Conservation (phyloP, 2,797 vertebrate species). For the Choloepus didactylus region DNA sequence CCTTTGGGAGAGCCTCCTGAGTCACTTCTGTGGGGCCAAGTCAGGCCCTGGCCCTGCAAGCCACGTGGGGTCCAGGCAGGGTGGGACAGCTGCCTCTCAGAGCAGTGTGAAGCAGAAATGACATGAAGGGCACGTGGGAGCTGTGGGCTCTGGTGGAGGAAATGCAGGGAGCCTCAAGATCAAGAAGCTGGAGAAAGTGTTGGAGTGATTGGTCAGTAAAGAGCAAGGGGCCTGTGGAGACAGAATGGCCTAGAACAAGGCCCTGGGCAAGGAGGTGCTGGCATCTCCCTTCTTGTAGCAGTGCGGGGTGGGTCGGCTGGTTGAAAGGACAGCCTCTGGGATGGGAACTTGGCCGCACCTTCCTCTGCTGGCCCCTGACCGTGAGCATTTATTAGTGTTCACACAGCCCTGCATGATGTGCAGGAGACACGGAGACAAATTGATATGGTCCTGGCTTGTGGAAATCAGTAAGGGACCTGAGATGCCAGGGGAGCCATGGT, state of each 20-base stretch:
- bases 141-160: background rate
- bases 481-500: background rate
- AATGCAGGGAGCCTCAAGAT: background rate
- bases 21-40: too few species aligned
- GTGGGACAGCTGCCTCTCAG: background rate
- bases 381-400: background rate
- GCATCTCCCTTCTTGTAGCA: background rate
- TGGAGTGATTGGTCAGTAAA: background rate
- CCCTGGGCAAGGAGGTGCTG: background rate
- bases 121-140: background rate
- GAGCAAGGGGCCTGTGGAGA: background rate
- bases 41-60: background rate
- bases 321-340: background rate
- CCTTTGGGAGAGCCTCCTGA: too few species aligned
- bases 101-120: background rate
- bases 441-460: background rate
- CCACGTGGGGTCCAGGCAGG: background rate
- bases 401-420: background rate
- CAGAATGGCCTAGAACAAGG: background rate
- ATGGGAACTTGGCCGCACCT: rapidly evolving
- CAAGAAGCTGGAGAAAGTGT: background rate
- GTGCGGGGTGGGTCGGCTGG: background rate
- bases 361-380: background rate
- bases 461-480: background rate
- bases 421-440: background rate